Evolutionary conservation across 2,113 vertebrate species (phyloP).

Genomic region (Neodon shergylaensis): DNA sequence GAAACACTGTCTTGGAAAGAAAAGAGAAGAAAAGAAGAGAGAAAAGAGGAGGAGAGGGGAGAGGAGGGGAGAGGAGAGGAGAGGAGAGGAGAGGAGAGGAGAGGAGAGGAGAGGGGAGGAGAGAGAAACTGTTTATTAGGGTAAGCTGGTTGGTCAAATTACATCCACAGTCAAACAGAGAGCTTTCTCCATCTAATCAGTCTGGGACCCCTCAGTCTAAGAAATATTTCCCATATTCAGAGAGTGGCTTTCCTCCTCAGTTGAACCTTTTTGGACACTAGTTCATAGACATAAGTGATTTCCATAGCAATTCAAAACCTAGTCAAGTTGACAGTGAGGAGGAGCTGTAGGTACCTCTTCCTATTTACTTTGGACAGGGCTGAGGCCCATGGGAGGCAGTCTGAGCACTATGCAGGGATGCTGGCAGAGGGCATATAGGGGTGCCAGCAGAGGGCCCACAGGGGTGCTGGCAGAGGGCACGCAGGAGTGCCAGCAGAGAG

Average conservation of each 20-base stretch:
- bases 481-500: no score
- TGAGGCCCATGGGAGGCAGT: background rate
- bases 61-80: fast-evolving
- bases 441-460: no score
- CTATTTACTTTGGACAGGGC: background rate
- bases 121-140: background rate
- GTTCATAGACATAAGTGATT: background rate
- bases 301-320: background rate
- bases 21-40: background rate
- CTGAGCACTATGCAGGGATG: background rate
- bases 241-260: background rate
- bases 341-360: background rate
- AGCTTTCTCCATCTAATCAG: background rate
- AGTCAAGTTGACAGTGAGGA: background rate
- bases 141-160: background rate
- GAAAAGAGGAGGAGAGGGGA: background rate
- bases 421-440: background rate
- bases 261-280: background rate
- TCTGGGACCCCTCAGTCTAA: background rate
- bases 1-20: background rate
- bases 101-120: no score
- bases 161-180: background rate
- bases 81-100: background rate
- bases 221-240: background rate
- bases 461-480: background rate